These are phyloP conservation scores for Apodemia zela DNA, from an alignment of 2,888 invertebrate genomes.

Conservation along the genomic window DNA sequence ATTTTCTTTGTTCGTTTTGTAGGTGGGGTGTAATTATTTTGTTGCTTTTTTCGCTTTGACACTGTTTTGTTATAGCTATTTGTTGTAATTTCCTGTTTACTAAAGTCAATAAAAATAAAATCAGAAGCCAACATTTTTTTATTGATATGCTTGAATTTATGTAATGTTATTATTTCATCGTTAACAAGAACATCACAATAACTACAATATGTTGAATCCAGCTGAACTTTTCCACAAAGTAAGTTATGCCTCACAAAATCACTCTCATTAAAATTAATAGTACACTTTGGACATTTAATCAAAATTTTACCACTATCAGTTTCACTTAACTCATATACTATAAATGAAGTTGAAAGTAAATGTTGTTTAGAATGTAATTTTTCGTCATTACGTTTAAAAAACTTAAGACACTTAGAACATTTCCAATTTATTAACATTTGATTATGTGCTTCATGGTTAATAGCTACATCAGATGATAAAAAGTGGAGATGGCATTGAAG, in stretches of 20 bases:
- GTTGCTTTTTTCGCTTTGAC: neutral
- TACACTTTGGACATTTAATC: slow-evolving; percentile 53
- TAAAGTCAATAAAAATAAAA: slow-evolving; percentile 21
- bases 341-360: slow-evolving; percentile 40
- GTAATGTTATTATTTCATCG: slow-evolving; percentile 21
- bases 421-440: slow-evolving; percentile 50
- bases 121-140: slow-evolving; percentile 16
- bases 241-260: slow-evolving; percentile 43
- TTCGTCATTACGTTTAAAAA: slow-evolving; percentile 51
- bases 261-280: slow-evolving; percentile 49
- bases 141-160: slow-evolving; percentile 18
- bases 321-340: slow-evolving; percentile 41
- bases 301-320: slow-evolving; percentile 38
- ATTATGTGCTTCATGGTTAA: slow-evolving; percentile 48
- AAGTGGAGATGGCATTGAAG: slow-evolving; percentile 54
- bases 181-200: slow-evolving; percentile 54
- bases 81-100: neutral
- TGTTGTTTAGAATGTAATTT: slow-evolving; percentile 53
- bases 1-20: neutral
- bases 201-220: slow-evolving; percentile 45
- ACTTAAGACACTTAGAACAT: slow-evolving; percentile 46
- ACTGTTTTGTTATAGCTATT: neutral
- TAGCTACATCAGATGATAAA: slow-evolving; percentile 45
- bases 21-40: neutral
- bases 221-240: slow-evolving; percentile 39